Conservation (phyloP, 2,113 vertebrate species). For the Hypocryptadius cinnamomeus region DNA sequence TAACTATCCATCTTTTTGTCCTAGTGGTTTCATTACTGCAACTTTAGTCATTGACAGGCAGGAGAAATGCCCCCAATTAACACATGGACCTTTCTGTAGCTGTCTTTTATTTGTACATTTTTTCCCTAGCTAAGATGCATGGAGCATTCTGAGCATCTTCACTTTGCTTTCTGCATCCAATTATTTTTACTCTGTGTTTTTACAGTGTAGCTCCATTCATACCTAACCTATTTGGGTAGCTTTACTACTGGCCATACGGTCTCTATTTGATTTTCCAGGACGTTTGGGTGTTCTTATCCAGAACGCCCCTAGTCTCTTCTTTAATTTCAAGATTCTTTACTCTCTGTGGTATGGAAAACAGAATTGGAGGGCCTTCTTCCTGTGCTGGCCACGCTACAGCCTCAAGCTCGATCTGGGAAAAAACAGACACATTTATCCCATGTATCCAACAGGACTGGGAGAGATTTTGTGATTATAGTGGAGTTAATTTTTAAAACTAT, state of each 20-base stretch:
- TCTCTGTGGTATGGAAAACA: neutral
- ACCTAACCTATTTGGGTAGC: neutral
- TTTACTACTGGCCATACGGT: neutral
- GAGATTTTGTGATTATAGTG: neutral
- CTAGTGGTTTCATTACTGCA: neutral
- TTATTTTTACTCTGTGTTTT: neutral
- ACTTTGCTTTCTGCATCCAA: neutral
- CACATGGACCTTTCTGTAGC: neutral
- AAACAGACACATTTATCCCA: neutral
- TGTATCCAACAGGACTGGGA: neutral
- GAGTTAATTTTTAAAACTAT: neutral
- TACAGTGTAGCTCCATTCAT: neutral
- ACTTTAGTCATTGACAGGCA: neutral
- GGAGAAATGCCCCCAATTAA: slow-evolving; percentile 1
- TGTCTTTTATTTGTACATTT: neutral
- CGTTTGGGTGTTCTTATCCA: neutral
- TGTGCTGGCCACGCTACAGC: neutral
- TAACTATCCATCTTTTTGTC: neutral
- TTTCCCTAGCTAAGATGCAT: neutral
- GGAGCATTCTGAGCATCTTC: neutral
- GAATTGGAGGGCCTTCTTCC: neutral
- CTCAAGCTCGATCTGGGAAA: neutral
- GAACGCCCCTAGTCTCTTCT: neutral
- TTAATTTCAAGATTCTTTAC: neutral
- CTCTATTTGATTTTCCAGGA: neutral